Conservation (phyloP, 2,888 invertebrate genomes). For the Celastrina argiolus region DNA sequence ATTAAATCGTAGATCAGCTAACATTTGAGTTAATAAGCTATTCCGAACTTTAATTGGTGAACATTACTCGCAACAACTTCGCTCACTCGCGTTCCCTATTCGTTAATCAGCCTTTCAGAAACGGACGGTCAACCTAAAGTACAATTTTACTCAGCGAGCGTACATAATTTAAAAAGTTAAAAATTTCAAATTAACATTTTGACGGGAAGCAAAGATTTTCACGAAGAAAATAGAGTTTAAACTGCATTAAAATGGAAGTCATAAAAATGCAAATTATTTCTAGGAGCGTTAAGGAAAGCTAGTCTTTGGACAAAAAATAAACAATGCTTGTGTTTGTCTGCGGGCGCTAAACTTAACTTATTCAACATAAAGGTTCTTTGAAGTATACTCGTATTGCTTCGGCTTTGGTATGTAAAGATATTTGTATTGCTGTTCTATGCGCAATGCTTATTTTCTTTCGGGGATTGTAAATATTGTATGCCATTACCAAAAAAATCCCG, state of each 20-base stretch:
- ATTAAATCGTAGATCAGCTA: too few relatives aligned
- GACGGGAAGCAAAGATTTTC: not conserved
- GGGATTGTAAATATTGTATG: too few relatives aligned
- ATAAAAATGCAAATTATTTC: conserved; percentile 7
- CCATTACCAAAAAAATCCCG: too few relatives aligned
- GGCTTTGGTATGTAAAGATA: not conserved
- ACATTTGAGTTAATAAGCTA: too few relatives aligned
- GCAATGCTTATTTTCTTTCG: too few relatives aligned
- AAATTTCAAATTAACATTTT: not conserved
- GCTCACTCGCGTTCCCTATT: too few relatives aligned
- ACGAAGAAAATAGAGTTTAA: not conserved
- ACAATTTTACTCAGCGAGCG: too few relatives aligned
- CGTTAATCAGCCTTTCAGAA: too few relatives aligned
- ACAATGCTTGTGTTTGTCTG: not conserved
- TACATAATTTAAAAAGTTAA: not conserved
- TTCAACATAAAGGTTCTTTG: conserved; percentile 1
- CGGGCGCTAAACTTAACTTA: not conserved
- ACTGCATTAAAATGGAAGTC: not conserved
- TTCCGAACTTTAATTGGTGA: too few relatives aligned
- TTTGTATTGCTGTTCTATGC: too few relatives aligned
- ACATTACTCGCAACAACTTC: too few relatives aligned
- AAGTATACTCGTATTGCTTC: not conserved
- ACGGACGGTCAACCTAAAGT: too few relatives aligned
- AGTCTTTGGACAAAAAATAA: not conserved
- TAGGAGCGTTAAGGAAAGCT: not conserved